phyloP scores from a whole-genome alignment of 2,113 vertebrate genomes.

The Ciconia maguari region DNA sequence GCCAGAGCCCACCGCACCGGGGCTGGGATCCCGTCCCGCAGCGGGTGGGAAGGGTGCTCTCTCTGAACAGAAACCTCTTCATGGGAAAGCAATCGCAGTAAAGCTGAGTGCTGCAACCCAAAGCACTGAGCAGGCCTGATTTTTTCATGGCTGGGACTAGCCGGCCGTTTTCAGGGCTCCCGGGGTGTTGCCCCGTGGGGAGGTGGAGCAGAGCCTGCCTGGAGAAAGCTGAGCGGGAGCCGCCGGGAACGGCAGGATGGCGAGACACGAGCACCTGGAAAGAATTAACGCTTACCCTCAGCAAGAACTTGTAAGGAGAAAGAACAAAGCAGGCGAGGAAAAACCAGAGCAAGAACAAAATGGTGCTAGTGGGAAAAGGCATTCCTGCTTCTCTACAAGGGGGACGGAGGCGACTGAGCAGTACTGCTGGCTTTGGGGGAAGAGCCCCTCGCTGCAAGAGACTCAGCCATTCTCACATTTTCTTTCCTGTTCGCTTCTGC shows the following conservation, averaged over 20 bases:
- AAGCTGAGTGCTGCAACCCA: background rate
- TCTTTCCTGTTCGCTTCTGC: background rate
- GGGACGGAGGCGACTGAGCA: background rate
- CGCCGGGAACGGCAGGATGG: background rate
- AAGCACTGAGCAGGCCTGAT: background rate
- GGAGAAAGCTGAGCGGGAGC: background rate
- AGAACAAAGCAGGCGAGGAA: slow-evolving; percentile 50
- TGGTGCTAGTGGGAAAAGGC: slow-evolving; percentile 51
- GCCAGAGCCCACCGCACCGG: too few species aligned
- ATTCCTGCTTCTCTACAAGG: slow-evolving; percentile 26
- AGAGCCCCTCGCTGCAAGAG: background rate
- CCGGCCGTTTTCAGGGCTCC: background rate
- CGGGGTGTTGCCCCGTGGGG: background rate
- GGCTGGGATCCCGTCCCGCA: background rate
- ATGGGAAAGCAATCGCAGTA: background rate
- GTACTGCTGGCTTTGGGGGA: background rate
- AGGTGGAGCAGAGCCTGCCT: background rate
- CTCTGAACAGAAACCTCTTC: background rate
- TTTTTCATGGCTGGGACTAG: background rate
- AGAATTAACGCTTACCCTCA: slow-evolving; percentile 46
- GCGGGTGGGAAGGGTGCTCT: background rate
- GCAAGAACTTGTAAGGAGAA: background rate
- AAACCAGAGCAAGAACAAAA: slow-evolving; percentile 53
- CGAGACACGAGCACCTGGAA: slow-evolving; percentile 36
- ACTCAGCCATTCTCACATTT: background rate